These are phyloP conservation scores for Otocyon megalotis DNA, from an alignment of 2,113 vertebrate species.

Conservation along the genomic window DNA sequence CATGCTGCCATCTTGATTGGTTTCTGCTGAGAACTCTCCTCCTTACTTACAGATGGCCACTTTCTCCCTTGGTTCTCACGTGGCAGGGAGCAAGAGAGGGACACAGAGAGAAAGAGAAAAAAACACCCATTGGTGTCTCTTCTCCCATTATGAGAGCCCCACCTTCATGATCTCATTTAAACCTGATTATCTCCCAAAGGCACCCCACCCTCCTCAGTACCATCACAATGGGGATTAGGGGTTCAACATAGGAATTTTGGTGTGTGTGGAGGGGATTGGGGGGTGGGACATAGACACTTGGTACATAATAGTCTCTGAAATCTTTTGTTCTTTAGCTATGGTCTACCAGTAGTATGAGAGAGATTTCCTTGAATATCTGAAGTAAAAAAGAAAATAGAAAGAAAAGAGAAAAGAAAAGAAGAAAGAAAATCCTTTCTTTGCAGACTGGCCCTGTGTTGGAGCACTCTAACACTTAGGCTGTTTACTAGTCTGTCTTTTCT, in stretches of 20 bases:
- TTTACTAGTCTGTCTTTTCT: not conserved
- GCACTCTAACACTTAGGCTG: not conserved
- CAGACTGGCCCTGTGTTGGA: not conserved
- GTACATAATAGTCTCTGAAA: not conserved
- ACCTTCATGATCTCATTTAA: not conserved
- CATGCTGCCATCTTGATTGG: not conserved
- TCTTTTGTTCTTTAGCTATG: not conserved
- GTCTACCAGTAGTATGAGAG: not conserved
- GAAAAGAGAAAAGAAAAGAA: not conserved
- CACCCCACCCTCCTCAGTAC: not conserved
- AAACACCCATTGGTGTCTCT: not conserved
- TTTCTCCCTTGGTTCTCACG: not conserved
- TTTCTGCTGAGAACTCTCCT: not conserved
- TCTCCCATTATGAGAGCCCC: not conserved
- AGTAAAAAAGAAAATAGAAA: not conserved
- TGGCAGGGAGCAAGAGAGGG: not conserved
- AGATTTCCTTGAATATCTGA: not conserved
- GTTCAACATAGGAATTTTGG: not conserved
- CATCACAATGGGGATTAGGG: not conserved
- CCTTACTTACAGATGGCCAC: not conserved
- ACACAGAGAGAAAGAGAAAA: not conserved
- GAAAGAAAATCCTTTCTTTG: not conserved
- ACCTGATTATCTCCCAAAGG: not conserved
- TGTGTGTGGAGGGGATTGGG: not conserved
- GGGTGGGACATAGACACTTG: not conserved